A percentile compares a stretch with the other conserved stretches of the same genome.
Conservation (phyloP, 1,140 invertebrate species). For the Drosophila parabipectinata region DNA sequence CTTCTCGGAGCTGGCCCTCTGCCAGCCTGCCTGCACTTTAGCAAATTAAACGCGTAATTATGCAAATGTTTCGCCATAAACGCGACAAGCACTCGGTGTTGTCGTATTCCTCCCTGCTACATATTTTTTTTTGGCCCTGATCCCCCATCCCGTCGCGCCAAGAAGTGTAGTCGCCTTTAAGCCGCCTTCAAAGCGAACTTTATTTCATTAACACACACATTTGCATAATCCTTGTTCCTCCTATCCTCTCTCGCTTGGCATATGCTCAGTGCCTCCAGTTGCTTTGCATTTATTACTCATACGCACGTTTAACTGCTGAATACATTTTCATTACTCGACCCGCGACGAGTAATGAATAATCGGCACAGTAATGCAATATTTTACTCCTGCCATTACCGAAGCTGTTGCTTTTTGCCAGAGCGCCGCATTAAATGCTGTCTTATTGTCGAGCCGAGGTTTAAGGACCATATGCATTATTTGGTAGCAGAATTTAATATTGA, state of each 20-base stretch:
- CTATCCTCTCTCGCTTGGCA: conserved; percentile 8
- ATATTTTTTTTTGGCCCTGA: conserved; percentile 4
- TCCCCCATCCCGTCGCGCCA: not conserved
- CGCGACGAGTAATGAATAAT: conserved; percentile 74
- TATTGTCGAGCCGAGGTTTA: conserved; percentile 18
- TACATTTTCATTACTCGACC: conserved; percentile 76
- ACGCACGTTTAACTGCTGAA: conserved; percentile 78
- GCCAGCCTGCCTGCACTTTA: conserved; percentile 65
- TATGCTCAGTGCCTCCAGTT: conserved; percentile 33
- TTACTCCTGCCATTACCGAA: conserved; percentile 16
- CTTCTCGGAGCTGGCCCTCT: conserved; percentile 21
- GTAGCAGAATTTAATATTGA: conserved; percentile 19
- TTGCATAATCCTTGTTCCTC: conserved; percentile 66
- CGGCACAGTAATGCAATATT: conserved; percentile 61
- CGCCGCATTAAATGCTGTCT: conserved; percentile 28
- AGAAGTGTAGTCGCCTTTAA: conserved; percentile 50
- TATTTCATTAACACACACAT: conserved; percentile 78
- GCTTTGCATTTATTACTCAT: conserved; percentile 78
- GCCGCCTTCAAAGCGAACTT: conserved; percentile 73
- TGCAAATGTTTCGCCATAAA: conserved; percentile 77
- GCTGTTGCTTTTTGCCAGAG: conserved; percentile 18
- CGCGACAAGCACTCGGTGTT: conserved; percentile 69
- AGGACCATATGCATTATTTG: not conserved
- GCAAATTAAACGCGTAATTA: conserved; percentile 81
- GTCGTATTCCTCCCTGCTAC: conserved; percentile 37